A percentile compares a stretch with the other conserved stretches of the same genome.
phyloP scores from a whole-genome alignment of 2,113 vertebrate species.

The Isurus oxyrinchus region DNA sequence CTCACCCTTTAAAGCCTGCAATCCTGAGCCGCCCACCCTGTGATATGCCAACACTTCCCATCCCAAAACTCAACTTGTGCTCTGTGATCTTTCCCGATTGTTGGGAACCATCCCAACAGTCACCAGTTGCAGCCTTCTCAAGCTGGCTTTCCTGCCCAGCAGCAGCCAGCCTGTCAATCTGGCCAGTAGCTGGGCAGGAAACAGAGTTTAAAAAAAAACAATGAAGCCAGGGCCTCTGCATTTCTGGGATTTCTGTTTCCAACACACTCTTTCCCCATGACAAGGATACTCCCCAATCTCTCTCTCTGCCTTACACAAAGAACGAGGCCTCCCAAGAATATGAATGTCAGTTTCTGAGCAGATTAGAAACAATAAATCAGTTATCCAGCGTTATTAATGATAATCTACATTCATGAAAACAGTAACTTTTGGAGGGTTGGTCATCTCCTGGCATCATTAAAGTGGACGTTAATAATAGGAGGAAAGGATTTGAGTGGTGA shows the following conservation, averaged over 20 bases:
- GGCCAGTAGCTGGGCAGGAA: background rate
- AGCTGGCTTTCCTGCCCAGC: background rate
- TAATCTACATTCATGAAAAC: background rate
- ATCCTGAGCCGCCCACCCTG: background rate
- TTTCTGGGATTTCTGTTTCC: background rate
- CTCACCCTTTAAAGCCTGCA: background rate
- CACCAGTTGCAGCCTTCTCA: background rate
- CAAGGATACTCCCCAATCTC: background rate
- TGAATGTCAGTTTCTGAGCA: background rate
- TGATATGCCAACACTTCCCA: background rate
- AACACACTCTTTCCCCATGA: no score
- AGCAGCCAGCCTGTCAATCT: background rate
- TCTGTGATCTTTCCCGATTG: background rate
- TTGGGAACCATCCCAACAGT: background rate
- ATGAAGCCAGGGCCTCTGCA: background rate
- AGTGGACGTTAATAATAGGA: background rate
- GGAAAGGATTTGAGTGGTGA: background rate
- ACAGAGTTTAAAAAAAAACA: background rate
- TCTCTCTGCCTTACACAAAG: background rate
- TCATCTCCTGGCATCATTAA: background rate
- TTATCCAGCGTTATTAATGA: background rate
- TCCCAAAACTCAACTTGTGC: background rate
- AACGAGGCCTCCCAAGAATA: background rate
- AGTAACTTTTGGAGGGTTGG: background rate
- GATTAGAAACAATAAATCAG: background rate